Evolutionary conservation across 2,113 vertebrate genomes (phyloP), one percentile per base, ranked within the genome.

Genomic region (Tamias sibiricus): DNA sequence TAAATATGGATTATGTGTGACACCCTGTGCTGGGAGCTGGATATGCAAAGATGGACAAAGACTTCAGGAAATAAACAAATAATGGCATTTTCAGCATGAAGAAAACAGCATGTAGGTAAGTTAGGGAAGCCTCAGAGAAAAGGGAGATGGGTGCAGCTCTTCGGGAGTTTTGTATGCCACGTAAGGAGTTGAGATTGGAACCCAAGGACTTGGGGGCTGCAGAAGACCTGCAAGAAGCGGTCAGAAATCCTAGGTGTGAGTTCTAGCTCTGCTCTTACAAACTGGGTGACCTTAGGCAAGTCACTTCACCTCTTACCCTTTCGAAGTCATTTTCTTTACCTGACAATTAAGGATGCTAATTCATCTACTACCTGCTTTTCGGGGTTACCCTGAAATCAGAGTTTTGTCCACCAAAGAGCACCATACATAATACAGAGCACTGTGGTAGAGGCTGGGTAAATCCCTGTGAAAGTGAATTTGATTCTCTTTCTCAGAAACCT

Each of bases 321-420:
- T 16, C 37, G 13, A 26, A 44, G 35, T 72, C 44, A 5, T 57
- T 87, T 95, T 69, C 68, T 84, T 80, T 94, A 68, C 72, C 81
- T 92, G 71, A 74, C 83, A 87, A 72, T 87, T 80, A 90, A 91
- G 40, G 47, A 62, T 90, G 64, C 40, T 57, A 74, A 84, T 62
- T 84, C 80, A 69, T 81, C 59, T 80, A 49, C 32, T 68, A 5
- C 59, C 54, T 24, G 40, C 86, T 66, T 87, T 76, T 96, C 64
- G 40, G 47, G 62, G 24, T 95, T 89, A 52, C 1, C 16, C 0
- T 75, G 64, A 82, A 92, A 42, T 94, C 87, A 95, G 71, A 95
- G 87, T 86, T 93, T 90, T 72, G 37, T 91, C 82, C 26, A 82
- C 35, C 16, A 4, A 82, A 32, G 52, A 40, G 37, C 32, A 10